Percentiles rank a stretch among this genome's conserved stretches.
These are phyloP conservation scores for Hydrozoanthus tunicans DNA, from an alignment of 64 coral and sea anemone species.

Conservation along the genomic window DNA sequence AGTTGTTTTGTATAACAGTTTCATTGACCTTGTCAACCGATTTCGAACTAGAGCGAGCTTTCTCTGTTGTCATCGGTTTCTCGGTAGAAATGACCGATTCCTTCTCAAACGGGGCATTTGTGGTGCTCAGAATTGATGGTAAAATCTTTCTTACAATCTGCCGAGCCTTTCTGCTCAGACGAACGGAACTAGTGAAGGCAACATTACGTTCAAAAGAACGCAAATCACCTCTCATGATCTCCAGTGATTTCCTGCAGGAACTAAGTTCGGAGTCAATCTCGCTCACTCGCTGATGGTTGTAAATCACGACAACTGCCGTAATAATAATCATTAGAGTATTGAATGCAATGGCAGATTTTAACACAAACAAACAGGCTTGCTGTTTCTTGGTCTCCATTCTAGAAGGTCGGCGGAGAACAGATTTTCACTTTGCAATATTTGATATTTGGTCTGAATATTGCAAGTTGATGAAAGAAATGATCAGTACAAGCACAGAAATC, in stretches of 20 bases:
- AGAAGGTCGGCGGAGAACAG: too few relatives aligned
- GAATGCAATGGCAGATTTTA: not conserved
- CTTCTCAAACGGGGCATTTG: not conserved
- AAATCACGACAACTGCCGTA: not conserved
- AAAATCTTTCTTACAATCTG: not conserved
- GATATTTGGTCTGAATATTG: too few relatives aligned
- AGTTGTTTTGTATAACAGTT: too few relatives aligned
- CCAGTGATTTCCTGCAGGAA: not conserved
- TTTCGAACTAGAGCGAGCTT: too few relatives aligned
- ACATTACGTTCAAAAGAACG: not conserved
- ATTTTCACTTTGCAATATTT: too few relatives aligned
- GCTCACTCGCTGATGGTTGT: conserved; percentile 2
- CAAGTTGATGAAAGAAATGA: too few relatives aligned
- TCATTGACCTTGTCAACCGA: too few relatives aligned
- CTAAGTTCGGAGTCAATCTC: not conserved
- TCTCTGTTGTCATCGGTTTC: too few relatives aligned
- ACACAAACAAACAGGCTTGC: not conserved
- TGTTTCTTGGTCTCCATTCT: not conserved
- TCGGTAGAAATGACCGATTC: not conserved
- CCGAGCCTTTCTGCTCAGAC: not conserved
- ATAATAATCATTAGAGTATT: not conserved
- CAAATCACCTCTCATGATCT: not conserved
- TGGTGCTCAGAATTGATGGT: not conserved
- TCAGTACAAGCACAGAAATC: too few relatives aligned
- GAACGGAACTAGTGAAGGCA: not conserved